Evolutionary conservation across 2,797 vertebrate species (phyloP).

Genomic region (Arctocebus calabarensis): DNA sequence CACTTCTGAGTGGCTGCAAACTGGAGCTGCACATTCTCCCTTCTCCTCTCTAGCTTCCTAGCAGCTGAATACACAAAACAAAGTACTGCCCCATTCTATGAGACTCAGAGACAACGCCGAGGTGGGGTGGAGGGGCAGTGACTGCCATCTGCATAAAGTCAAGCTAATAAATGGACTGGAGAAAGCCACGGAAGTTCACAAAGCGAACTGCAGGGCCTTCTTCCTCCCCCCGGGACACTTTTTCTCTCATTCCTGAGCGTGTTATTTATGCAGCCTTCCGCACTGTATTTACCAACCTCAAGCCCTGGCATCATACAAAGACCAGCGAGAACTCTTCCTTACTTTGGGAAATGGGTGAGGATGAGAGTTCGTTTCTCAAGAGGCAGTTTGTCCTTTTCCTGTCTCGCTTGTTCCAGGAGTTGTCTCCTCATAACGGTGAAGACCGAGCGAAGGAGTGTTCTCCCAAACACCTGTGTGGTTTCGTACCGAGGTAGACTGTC

Average conservation of each 20-base stretch:
- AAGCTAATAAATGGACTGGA: not conserved
- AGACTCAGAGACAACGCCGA: not conserved
- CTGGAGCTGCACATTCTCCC: not conserved
- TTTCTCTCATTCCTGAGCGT: not conserved
- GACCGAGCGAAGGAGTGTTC: conserved; percentile 95
- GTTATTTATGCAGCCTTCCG: not conserved
- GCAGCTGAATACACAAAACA: not conserved
- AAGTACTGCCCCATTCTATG: not conserved
- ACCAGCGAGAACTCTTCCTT: conserved; percentile 75
- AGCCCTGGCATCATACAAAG: not conserved
- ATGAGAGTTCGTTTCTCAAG: conserved; percentile 98
- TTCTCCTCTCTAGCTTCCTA: not conserved
- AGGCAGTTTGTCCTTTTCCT: conserved; percentile 98
- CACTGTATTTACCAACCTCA: not conserved
- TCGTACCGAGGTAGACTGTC: conserved; percentile 98
- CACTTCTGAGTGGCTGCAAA: not conserved
- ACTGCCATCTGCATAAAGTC: not conserved
- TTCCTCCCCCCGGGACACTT: not conserved
- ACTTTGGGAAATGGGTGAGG: conserved; percentile 99
- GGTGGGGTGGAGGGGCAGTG: rapidly evolving
- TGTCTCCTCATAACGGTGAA: conserved; percentile 99
- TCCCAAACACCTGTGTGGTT: conserved; percentile 98
- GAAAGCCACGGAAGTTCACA: not conserved
- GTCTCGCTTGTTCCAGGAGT: conserved; percentile 96
- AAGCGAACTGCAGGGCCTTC: not conserved